phyloP scores from a whole-genome alignment of 2,888 invertebrate genomes.

The Holacanthella duospinosa region DNA sequence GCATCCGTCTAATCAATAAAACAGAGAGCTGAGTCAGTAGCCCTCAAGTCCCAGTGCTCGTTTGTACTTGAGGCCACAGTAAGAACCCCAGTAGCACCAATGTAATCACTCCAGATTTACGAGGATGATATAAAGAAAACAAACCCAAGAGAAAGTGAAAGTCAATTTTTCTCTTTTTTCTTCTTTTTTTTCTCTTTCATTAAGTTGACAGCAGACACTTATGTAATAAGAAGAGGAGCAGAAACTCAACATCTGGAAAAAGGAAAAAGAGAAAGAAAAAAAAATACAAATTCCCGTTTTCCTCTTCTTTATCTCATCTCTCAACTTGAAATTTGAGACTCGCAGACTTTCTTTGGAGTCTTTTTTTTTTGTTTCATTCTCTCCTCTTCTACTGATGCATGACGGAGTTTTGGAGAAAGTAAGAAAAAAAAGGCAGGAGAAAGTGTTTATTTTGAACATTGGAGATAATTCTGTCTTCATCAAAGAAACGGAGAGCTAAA shows the following conservation, averaged over 20 bases:
- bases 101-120: not conserved
- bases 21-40: not conserved
- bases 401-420: too few species aligned
- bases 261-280: not conserved
- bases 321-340: too few species aligned
- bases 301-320: not conserved
- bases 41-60: not conserved
- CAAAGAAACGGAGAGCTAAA: not conserved
- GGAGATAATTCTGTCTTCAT: not conserved
- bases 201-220: not conserved
- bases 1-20: not conserved
- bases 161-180: not conserved
- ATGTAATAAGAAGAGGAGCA: not conserved
- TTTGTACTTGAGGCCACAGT: not conserved
- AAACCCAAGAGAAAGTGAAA: not conserved
- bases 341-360: too few species aligned
- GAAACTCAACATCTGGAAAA: not conserved
- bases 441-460: not conserved
- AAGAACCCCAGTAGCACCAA: not conserved
- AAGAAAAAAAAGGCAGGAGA: not conserved
- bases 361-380: not conserved
- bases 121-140: not conserved
- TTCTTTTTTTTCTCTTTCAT: not conserved
- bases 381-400: not conserved
- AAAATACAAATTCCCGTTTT: not conserved